Evolutionary conservation across 2,113 vertebrate species (phyloP).

Genomic region (Carollia perspicillata): DNA sequence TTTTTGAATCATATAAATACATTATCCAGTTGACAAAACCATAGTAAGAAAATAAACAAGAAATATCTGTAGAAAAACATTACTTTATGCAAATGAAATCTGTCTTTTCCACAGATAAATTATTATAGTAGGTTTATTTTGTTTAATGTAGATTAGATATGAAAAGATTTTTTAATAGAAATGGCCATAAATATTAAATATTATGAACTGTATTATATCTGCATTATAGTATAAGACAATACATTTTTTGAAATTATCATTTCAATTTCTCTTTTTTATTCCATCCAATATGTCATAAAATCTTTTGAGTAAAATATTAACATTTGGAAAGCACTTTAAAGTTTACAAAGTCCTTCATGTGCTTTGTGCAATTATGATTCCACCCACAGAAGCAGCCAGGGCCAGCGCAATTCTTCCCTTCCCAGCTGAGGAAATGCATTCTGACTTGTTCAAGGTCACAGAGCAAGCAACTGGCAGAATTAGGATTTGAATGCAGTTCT

Average conservation of each 20-base stretch:
- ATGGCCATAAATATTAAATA: not conserved
- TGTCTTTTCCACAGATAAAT: not conserved
- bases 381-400: not conserved
- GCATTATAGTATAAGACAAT: not conserved
- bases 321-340: not conserved
- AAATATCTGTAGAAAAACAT: conserved; percentile 11
- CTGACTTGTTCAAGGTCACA: not conserved
- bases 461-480: not conserved
- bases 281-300: not conserved
- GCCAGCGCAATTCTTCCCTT: not conserved
- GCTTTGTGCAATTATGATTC: not conserved
- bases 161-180: not conserved
- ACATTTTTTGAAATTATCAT: not conserved
- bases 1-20: not conserved
- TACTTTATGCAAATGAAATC: not conserved
- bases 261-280: not conserved
- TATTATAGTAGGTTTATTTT: not conserved
- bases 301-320: not conserved
- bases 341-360: not conserved
- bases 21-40: not conserved
- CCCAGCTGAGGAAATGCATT: not conserved
- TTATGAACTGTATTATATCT: not conserved
- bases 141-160: not conserved
- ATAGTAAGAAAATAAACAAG: conserved; percentile 12
- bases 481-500: conserved; percentile 6